Evolutionary conservation across 2,113 vertebrate genomes (phyloP).

Genomic region (Sander vitreus): DNA sequence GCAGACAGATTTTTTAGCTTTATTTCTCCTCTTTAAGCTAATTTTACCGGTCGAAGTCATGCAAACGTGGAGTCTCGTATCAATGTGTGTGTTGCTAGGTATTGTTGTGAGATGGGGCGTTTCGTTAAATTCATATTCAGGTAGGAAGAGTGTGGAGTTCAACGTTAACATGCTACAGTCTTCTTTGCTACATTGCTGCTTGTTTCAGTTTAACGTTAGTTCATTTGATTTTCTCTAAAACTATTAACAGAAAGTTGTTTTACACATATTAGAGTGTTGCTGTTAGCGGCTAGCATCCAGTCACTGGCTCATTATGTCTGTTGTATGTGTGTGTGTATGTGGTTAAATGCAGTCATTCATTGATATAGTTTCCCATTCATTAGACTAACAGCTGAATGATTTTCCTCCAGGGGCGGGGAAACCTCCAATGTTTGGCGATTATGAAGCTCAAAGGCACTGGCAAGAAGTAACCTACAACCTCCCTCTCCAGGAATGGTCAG

Average conservation of each 20-base stretch:
- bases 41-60: constrained; percentile 71
- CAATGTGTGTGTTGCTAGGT: constrained; percentile 85
- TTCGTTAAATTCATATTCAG: constrained; percentile 95
- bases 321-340: neutral
- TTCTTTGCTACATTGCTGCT: neutral
- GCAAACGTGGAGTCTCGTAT: constrained; percentile 89
- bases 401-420: constrained; percentile 89
- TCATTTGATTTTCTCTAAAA: neutral
- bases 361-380: constrained; percentile 15
- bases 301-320: neutral
- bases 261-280: neutral
- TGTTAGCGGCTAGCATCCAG: neutral
- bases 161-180: neutral
- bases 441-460: constrained; percentile 99
- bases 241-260: neutral
- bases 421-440: constrained; percentile 96
- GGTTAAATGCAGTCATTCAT: neutral
- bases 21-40: neutral
- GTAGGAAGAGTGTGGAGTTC: constrained; percentile 73
- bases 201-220: neutral
- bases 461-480: constrained; percentile 97
- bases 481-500: constrained; percentile 92
- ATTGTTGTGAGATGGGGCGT: constrained; percentile 92
- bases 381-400: constrained; percentile 39
- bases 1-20: neutral